Percentiles rank a stretch among this genome's conserved stretches.
phyloP scores from a whole-genome alignment of 2,797 vertebrate genomes.

The Myotis daubentonii region DNA sequence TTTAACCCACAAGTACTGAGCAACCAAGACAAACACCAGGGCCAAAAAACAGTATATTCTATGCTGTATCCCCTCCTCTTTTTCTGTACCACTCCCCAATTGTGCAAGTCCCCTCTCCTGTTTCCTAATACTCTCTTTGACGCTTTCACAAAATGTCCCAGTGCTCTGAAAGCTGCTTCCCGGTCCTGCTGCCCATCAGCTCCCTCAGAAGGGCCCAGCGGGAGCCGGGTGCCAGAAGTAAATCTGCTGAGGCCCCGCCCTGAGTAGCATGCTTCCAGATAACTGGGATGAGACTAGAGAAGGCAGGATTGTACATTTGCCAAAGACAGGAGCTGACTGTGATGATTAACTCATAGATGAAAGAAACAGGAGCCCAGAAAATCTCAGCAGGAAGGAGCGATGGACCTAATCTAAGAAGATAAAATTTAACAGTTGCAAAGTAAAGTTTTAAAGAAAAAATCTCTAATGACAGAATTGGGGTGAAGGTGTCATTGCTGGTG shows the following conservation, averaged over 20 bases:
- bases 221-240: neutral
- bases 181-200: neutral
- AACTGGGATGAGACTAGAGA: too few relatives aligned
- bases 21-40: neutral
- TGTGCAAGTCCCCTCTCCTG: neutral
- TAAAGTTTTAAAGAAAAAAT: conserved; percentile 26
- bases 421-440: neutral
- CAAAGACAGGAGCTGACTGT: neutral
- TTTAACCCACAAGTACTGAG: neutral
- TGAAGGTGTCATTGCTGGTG: neutral
- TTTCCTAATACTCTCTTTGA: neutral
- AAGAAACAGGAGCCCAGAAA: neutral
- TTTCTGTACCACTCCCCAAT: neutral
- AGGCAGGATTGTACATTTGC: neutral
- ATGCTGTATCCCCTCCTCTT: neutral
- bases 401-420: neutral
- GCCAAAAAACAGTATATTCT: neutral
- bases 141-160: neutral
- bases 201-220: neutral
- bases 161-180: neutral
- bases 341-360: neutral
- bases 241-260: accelerated
- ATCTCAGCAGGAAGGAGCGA: neutral
- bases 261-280: neutral
- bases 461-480: neutral